Evolutionary conservation across 2,113 vertebrate genomes (phyloP).

Genomic region (Thryonomys swinderianus): DNA sequence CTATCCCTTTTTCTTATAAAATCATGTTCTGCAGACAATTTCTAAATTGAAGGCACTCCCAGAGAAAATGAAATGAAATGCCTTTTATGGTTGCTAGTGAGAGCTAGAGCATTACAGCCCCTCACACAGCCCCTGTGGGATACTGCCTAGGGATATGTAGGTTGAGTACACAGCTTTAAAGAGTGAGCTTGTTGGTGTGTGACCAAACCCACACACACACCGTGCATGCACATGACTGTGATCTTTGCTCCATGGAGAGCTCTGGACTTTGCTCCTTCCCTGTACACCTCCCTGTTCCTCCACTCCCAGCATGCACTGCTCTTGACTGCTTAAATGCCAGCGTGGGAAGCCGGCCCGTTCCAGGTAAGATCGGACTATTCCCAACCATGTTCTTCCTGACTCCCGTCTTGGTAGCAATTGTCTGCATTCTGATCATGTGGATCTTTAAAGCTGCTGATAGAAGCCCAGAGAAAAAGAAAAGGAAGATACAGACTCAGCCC

Average conservation of each 20-base stretch:
- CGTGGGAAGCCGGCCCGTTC: neutral
- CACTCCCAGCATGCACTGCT: neutral
- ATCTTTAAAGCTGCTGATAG: conserved; percentile 85
- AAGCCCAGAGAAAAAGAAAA: neutral
- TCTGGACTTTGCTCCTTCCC: neutral
- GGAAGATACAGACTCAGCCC: conserved; percentile 72
- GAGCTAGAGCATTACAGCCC: fast-evolving
- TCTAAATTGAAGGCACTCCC: neutral
- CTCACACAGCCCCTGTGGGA: neutral
- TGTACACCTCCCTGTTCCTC: conserved; percentile 28
- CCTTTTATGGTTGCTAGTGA: neutral
- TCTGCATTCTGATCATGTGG: conserved; percentile 90
- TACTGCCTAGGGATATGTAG: neutral
- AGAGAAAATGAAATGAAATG: neutral
- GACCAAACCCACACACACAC: neutral
- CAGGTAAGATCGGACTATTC: neutral
- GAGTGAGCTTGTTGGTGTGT: neutral
- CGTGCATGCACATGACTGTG: fast-evolving
- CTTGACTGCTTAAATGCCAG: neutral
- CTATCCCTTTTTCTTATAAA: neutral
- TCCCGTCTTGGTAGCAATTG: conserved; percentile 88
- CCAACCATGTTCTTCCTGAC: conserved; percentile 90
- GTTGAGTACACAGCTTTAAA: neutral
- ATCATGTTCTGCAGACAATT: neutral
- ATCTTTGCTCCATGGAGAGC: conserved; percentile 59